Conservation (phyloP, 37 sponge, comb jelly and placozoan genomes). For the Amphimedon queenslandica region DNA sequence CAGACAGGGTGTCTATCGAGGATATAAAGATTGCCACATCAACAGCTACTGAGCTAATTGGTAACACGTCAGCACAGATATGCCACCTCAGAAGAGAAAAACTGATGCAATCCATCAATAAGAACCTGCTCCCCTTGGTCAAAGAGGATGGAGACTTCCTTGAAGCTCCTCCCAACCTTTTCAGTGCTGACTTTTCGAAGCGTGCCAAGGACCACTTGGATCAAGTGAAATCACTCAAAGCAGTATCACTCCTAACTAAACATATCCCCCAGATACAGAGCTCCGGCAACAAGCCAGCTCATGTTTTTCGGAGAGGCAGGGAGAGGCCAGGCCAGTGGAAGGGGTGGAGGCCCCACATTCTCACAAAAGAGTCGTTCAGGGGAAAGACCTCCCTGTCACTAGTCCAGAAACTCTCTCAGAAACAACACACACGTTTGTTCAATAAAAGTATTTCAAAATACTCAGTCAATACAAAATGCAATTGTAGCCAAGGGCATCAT, state of each 20-base stretch:
- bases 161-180: neutral
- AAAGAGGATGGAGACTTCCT: neutral
- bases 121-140: neutral
- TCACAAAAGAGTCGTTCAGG: neutral
- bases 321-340: conserved; percentile 1
- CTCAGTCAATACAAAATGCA: neutral
- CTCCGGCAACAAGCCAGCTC: neutral
- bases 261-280: neutral
- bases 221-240: too few species aligned
- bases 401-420: neutral
- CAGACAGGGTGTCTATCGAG: too few species aligned
- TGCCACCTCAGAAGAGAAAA: conserved; percentile 5
- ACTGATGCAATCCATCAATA: neutral
- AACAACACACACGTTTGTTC: neutral
- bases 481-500: neutral
- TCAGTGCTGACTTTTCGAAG: neutral
- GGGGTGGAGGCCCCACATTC: conserved; percentile 15
- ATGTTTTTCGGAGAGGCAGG: neutral
- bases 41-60: too few species aligned
- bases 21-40: too few species aligned
- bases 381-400: neutral
- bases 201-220: neutral
- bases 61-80: too few species aligned
- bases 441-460: neutral
- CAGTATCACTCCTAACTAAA: neutral